Conservation (phyloP, 2,888 invertebrate species). For the Physocephala rufipes region DNA sequence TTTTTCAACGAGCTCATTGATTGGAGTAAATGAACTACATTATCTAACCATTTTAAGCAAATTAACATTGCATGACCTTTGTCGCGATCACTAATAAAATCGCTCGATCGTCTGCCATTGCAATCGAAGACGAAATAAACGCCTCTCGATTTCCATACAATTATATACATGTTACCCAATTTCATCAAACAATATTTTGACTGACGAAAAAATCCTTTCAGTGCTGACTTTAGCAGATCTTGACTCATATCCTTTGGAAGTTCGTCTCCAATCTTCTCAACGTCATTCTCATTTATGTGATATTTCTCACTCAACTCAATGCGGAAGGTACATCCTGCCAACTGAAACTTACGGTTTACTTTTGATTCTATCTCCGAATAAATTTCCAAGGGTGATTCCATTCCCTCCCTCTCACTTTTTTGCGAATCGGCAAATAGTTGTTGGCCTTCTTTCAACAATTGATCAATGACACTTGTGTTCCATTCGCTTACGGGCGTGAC, state of each 20-base stretch:
- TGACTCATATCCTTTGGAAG: constrained; percentile 35
- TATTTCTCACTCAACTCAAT: constrained; percentile 51
- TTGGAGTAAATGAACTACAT: constrained; percentile 54
- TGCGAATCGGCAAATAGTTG: constrained; percentile 49
- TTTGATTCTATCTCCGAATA: constrained; percentile 53
- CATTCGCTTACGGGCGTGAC: constrained; percentile 57
- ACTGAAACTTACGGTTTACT: constrained; percentile 54
- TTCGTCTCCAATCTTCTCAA: constrained; percentile 36
- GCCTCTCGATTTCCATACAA: constrained; percentile 58
- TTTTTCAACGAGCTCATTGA: constrained; percentile 52
- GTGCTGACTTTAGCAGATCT: constrained; percentile 36
- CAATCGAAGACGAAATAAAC: constrained; percentile 60
- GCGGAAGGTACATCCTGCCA: constrained; percentile 56
- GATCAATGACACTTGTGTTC: constrained; percentile 54
- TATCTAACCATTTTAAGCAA: constrained; percentile 54
- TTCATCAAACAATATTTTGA: constrained; percentile 51
- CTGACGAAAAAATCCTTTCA: constrained; percentile 52
- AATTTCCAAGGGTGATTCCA: constrained; percentile 43
- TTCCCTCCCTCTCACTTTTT: constrained; percentile 38
- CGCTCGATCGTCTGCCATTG: constrained; percentile 54
- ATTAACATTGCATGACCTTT: constrained; percentile 54
- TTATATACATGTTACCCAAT: constrained; percentile 52
- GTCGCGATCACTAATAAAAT: constrained; percentile 48
- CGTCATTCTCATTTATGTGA: constrained; percentile 18
- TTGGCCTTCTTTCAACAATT: constrained; percentile 56